Base-by-base conservation (phyloP, 2,113 vertebrate species). In the Oceanodroma tethys region DNA sequence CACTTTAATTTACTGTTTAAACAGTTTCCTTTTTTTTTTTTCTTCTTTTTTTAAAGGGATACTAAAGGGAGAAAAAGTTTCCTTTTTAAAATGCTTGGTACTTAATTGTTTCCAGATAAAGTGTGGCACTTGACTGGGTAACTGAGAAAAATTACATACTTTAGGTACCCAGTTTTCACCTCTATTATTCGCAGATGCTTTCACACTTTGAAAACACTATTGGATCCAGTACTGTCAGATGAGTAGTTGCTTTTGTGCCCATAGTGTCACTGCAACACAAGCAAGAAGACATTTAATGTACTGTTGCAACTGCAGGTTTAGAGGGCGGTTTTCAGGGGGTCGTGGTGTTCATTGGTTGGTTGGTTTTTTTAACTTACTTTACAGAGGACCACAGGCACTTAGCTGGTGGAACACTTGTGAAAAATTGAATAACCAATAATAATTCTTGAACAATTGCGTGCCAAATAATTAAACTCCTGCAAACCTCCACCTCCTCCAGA, bases 331-430 rank as follows among this genome's bases (percentile, higher is more conserved):
- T 65, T 27, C 4, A 19, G 23, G 18, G 11, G n/a, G n/a, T n/a
- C n/a, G n/a, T n/a, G n/a, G n/a, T n/a, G n/a, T 29, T n/a, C 11
- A 6, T 6, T 18, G 11, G 1, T 27, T 65, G 11, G 5, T 70
- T 36, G 2, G 6, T 66, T 13, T 43, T 23, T 95, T 71, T 60
- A 22, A n/a, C 20, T 72, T 62, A 71, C 20, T 81, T 36, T 23
- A 18, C 29, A 36, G 4, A 87, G 48, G 63, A 43, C 56, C 15
- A 62, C 7, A 58, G 38, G 8, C 5, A 27, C 7, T 32, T 7
- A 45, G 6, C 29, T 65, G 19, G 9, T 55, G 22, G 53, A 95
- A 73, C 18, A 34, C 10, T 21, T 50, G 16, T 21, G 25, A 40
- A 9, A 86, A 83, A 18, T 1, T 7, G 4, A 76, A n/a, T 74